Evolutionary conservation across 2,113 vertebrate species (phyloP).

Genomic region (Agapornis roseicollis): DNA sequence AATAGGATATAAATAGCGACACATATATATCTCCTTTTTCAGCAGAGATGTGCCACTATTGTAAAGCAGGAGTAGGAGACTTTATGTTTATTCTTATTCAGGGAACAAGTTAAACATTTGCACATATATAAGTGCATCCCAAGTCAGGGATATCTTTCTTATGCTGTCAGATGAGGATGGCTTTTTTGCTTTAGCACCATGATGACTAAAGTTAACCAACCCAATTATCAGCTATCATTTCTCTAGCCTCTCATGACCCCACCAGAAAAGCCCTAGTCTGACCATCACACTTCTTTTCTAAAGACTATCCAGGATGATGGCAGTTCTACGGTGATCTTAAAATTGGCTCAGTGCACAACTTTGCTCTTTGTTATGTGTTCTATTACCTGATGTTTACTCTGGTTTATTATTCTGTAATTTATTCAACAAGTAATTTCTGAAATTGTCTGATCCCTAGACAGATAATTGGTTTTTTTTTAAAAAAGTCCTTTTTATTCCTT

Average conservation of each 20-base stretch:
- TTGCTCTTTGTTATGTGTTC: not conserved
- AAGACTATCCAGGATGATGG: not conserved
- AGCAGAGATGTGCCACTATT: not conserved
- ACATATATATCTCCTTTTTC: not conserved
- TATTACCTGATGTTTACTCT: not conserved
- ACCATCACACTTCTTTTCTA: not conserved
- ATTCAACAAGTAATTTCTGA: not conserved
- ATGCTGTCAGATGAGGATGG: not conserved
- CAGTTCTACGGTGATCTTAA: not conserved
- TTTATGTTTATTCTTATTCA: constrained; percentile 8
- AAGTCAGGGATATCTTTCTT: not conserved
- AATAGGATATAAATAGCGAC: not conserved
- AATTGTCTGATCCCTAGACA: not conserved
- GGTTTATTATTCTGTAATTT: not conserved
- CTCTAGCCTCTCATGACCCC: not conserved
- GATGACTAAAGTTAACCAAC: not conserved
- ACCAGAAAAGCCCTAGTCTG: not conserved
- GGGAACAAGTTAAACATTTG: not conserved
- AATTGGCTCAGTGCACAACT: not conserved
- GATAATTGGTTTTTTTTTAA: not conserved
- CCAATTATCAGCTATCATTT: not conserved
- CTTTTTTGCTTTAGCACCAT: not conserved
- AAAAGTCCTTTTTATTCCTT: not conserved
- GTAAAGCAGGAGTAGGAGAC: not conserved
- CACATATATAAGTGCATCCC: not conserved